These are phyloP conservation scores for Drosophila lacicola DNA, from an alignment of 2,888 invertebrate genomes.

Conservation along the genomic window DNA sequence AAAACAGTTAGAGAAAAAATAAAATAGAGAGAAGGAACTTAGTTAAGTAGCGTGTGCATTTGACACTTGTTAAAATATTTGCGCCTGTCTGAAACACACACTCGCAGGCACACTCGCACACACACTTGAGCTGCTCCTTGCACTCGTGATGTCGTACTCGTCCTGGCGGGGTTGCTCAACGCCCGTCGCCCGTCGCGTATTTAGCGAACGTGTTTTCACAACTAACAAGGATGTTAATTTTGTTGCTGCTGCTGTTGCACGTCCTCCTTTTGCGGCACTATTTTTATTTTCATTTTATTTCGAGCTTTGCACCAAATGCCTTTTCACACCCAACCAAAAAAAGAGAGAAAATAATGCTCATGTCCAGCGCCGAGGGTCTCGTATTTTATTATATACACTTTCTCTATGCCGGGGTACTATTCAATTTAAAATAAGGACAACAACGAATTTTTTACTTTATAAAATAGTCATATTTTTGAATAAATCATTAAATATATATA, in stretches of 20 bases:
- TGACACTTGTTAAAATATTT: constrained; percentile 86
- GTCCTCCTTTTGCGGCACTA: constrained; percentile 55
- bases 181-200: constrained; percentile 55
- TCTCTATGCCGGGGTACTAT: background rate
- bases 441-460: background rate
- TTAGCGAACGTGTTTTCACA: constrained; percentile 83
- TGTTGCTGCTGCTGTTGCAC: constrained; percentile 54
- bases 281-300: constrained; percentile 51
- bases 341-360: constrained; percentile 34
- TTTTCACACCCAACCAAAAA: constrained; percentile 73
- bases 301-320: constrained; percentile 74
- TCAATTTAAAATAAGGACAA: background rate
- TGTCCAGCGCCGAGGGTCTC: constrained; percentile 56
- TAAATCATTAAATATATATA: no score
- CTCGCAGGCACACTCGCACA: constrained; percentile 12
- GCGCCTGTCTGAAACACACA: constrained; percentile 72
- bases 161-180: constrained; percentile 56
- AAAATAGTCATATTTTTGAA: background rate
- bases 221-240: constrained; percentile 83
- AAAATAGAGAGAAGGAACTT: constrained; percentile 36
- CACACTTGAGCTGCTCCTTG: constrained; percentile 49
- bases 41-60: constrained; percentile 85
- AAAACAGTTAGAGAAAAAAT: constrained; percentile 6
- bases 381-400: constrained; percentile 50
- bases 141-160: constrained; percentile 11